Evolutionary conservation across 2,113 vertebrate genomes (phyloP).

Genomic region (Indri indri): DNA sequence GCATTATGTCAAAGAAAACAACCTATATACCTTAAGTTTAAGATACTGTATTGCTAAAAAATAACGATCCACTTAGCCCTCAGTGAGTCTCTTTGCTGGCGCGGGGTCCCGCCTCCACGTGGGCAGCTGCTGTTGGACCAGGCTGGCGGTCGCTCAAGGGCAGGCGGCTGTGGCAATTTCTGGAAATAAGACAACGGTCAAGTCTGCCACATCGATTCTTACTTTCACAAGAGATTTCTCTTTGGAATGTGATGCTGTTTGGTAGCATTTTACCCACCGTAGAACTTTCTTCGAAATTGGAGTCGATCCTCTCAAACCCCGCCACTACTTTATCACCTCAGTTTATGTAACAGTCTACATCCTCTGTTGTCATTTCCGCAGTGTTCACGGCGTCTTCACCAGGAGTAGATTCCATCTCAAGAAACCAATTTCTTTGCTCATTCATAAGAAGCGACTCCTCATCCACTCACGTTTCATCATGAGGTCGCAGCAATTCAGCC

Average conservation of each 20-base stretch:
- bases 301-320: not conserved
- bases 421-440: not conserved
- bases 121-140: not conserved
- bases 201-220: not conserved
- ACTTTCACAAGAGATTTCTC: not conserved
- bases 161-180: not conserved
- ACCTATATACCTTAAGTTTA: not conserved
- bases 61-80: no score
- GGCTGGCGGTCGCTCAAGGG: not conserved
- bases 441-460: not conserved
- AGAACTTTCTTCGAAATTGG: not conserved
- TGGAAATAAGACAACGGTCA: not conserved
- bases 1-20: not conserved
- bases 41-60: not conserved
- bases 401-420: not conserved
- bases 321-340: not conserved
- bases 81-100: not conserved
- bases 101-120: not conserved
- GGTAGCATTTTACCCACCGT: not conserved
- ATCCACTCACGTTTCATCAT: not conserved
- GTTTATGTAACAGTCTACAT: not conserved
- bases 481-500: not conserved
- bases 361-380: not conserved
- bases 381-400: not conserved
- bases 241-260: not conserved